Evolutionary conservation across 1,140 invertebrate genomes (phyloP), one percentile per base, ranked within the genome.

Genomic region (Heliconius hewitsoni): DNA sequence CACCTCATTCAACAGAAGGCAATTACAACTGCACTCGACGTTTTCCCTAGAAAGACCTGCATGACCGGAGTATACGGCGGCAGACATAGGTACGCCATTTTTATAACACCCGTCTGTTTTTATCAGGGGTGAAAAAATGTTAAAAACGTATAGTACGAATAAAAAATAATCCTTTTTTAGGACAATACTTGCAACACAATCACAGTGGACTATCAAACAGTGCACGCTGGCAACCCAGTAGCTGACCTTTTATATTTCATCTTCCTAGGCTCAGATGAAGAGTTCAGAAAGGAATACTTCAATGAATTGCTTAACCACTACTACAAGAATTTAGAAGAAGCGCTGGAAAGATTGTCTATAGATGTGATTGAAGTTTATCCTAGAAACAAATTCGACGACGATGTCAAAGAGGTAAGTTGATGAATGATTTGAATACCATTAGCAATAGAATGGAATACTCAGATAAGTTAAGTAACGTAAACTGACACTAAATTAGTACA

Each of bases 241-340:
- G 78, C 90, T 2, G 96, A 96, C 83, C 84, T 96, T 11, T 77
- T 93, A 3, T 96, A 96, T 78, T 94, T 96, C 77, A 85, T 96
- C 4, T 95, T 95, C 82, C 87, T 93, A 27, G 95, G 95, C 23
- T 94, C 95, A 0, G 91, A 95, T 52, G 86, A 93, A 39, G 84
- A 93, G 34, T 90, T 95, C 50, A 84, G 95, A 0, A 79, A 82
- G 13, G 52, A 93, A 37, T 79, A 95, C 79, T 96, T 90, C 75
- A 86, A 95, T 30, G 79, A 90, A 1, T 81, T 96, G 1, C 46
- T 96, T 11, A 84, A 93, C 19, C 81, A 89, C 37, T 96, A 96
- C 86, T 91, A 95, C 55, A 55, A 74, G 0, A 73, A 83, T 2
- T 71, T 89, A 11, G 57, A 80, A 71, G 74, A 82, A 3, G 81